Base-by-base conservation (phyloP, 1,140 invertebrate species). In the Drepana arcuata region DNA sequence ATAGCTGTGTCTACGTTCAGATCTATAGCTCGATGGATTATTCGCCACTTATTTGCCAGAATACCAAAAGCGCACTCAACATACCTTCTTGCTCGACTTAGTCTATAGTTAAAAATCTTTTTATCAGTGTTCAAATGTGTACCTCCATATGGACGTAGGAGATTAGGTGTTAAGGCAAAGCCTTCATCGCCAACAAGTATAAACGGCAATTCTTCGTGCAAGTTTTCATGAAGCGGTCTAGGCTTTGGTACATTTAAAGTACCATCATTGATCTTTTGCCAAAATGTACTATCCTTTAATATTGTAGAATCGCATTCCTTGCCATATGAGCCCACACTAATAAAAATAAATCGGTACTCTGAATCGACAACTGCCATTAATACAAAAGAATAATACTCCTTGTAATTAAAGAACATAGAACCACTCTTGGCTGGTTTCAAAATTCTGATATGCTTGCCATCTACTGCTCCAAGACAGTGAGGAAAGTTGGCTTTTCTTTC, bases 61-160 rank as follows among this genome's bases (percentile, higher is more conserved):
- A 84, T 67, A 18, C 67, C 80, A 55, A 80, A 81, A 1, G 69
- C 41, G 50, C 74, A 71, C 57, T 83, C 81, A 14, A 79, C 55
- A 14, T 53, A 39, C 18, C 62, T 23, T 48, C 70, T 48, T 16
- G 70, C 78, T 35, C 72, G 48, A 42, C 52, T 67, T 26, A 79
- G 41, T 48, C 73, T 56, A 39, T 73, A 71, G 47, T 71, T 69
- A 44, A 62, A 78, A 30, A 75, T 59, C 32, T 49, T 35, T 47
- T 79, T 28, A 45, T 52, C 30, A 41, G 16, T 33, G 10, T 45
- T 33, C 43, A 64, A 43, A 43, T 42, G 36, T 23, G 34, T 48
- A 33, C 46, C 38, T 29, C 63, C 49, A 54, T 26, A 26, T 26
- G 24, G 24, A 7, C n/a, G 4, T 10, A 26, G 6, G 10, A 26